Percentiles rank a stretch among this genome's conserved stretches.
Evolutionary conservation across 2,888 invertebrate genomes (phyloP).

Genomic region (Ophioninae sp.): DNA sequence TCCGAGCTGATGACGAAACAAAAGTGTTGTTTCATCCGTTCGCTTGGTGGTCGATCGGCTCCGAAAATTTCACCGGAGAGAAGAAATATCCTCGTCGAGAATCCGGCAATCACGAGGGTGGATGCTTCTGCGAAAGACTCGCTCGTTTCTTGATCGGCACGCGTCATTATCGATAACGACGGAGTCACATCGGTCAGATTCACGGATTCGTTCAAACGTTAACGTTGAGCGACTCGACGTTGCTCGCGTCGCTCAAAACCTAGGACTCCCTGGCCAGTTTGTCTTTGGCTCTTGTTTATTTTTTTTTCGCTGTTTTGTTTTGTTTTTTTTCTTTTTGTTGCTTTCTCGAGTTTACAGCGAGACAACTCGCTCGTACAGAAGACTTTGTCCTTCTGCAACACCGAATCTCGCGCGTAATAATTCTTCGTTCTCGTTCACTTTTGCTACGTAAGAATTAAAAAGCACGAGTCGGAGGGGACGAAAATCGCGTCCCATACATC

Average conservation of each 20-base stretch:
- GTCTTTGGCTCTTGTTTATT: conserved; percentile 10
- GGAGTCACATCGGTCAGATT: no score
- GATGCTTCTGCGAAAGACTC: conserved; percentile 71
- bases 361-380: conserved; percentile 45
- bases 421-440: conserved; percentile 61
- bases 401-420: conserved; percentile 35
- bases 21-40: no score
- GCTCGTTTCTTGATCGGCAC: conserved; percentile 64
- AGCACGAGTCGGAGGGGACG: conserved; percentile 38
- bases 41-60: background rate
- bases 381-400: conserved; percentile 8
- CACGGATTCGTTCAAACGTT: no score
- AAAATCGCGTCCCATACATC: background rate
- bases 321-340: background rate
- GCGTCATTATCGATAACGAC: background rate
- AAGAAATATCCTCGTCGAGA: conserved; percentile 13
- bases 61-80: background rate
- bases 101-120: conserved; percentile 45
- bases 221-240: conserved; percentile 23
- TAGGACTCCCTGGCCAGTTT: conserved; percentile 72
- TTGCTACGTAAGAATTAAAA: conserved; percentile 62
- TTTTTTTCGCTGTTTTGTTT: conserved; percentile 19
- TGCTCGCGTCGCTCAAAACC: conserved; percentile 73
- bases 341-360: no score
- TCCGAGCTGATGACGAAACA: background rate